Evolutionary conservation across 2,113 vertebrate species (phyloP).

Genomic region (Gallinago paraguaiae): DNA sequence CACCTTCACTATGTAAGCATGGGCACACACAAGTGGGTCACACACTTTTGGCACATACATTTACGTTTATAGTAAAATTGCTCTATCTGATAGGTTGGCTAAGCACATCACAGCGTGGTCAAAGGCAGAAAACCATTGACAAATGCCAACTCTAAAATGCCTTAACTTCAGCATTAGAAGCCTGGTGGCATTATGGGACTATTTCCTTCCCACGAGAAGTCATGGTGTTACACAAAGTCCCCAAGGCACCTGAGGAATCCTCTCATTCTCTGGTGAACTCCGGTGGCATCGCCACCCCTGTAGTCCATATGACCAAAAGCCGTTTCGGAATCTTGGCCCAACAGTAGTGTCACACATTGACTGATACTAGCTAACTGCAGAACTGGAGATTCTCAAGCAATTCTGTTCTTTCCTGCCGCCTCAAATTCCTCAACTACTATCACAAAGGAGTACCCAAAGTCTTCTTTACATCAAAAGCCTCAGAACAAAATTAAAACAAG

Average conservation of each 20-base stretch:
- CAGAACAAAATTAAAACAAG: neutral
- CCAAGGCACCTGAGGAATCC: neutral
- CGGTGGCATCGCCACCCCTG: neutral
- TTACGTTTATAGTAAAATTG: fast-evolving
- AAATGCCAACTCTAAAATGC: neutral
- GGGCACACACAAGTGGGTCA: fast-evolving
- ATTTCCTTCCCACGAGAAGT: neutral
- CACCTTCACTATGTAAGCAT: neutral
- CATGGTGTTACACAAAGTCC: neutral
- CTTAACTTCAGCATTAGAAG: neutral
- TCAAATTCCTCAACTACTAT: neutral
- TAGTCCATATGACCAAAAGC: neutral
- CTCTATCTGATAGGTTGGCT: neutral
- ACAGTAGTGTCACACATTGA: neutral
- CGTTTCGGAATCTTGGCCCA: neutral
- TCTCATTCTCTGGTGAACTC: neutral
- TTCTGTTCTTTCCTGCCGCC: neutral
- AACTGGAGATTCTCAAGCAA: neutral
- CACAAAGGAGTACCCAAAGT: neutral
- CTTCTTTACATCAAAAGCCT: neutral
- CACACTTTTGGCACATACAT: fast-evolving
- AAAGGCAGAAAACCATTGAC: neutral
- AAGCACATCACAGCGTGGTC: neutral
- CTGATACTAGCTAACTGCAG: neutral
- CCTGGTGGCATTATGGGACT: neutral